Percentiles rank a stretch among this genome's conserved stretches.
Evolutionary conservation across 2,797 vertebrate genomes (phyloP).

Genomic region (Phalanger gymnotis): DNA sequence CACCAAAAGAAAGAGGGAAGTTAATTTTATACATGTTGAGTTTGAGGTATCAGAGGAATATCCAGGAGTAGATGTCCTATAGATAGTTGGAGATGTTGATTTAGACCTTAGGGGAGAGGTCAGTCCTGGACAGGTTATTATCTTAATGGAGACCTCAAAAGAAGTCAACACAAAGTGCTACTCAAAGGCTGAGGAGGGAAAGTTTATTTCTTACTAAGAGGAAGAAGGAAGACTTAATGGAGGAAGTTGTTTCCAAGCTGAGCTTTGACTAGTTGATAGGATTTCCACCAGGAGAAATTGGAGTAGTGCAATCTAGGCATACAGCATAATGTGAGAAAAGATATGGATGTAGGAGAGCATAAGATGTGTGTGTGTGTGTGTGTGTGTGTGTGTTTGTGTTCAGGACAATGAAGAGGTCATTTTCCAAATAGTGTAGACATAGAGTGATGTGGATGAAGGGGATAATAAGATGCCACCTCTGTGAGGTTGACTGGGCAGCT

Average conservation of each 20-base stretch:
- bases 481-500: not conserved
- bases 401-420: not conserved
- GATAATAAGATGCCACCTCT: not conserved
- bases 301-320: not conserved
- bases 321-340: not conserved
- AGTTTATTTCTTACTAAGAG: not conserved
- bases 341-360: not conserved
- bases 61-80: not conserved
- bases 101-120: not conserved
- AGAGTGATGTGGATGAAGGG: not conserved
- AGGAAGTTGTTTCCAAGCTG: not conserved
- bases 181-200: not conserved
- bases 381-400: not conserved
- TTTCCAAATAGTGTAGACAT: not conserved
- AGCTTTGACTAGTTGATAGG: not conserved
- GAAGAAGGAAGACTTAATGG: not conserved
- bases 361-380: not conserved
- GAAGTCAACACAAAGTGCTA: not conserved
- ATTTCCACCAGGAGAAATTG: not conserved
- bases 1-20: not conserved
- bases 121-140: not conserved
- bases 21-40: not conserved
- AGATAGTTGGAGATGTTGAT: not conserved
- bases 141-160: not conserved
- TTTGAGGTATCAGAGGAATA: not conserved